Percentiles rank a stretch among this genome's conserved stretches.
Conservation (phyloP, 2,888 invertebrate species). For the Scrobipalpa costella region DNA sequence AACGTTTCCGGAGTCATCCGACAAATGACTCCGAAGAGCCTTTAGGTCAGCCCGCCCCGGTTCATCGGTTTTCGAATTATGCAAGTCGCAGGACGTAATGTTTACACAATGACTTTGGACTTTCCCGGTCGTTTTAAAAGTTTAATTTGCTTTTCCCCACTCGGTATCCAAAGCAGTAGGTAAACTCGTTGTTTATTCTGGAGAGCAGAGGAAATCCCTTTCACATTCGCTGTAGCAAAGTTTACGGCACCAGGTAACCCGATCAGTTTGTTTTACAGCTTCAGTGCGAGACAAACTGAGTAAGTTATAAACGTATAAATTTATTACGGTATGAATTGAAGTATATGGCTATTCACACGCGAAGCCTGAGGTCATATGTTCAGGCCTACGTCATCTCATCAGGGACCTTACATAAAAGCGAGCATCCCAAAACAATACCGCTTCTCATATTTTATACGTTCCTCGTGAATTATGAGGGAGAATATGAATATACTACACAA, state of each 20-base stretch:
- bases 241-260: neutral
- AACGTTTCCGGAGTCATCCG: slow-evolving; percentile 5
- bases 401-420: slow-evolving; percentile 33
- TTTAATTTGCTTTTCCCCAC: neutral
- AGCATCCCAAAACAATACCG: slow-evolving; percentile 33
- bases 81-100: slow-evolving; percentile 18
- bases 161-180: neutral
- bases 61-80: slow-evolving; percentile 4
- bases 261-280: neutral
- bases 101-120: slow-evolving; percentile 17
- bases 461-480: slow-evolving; percentile 29
- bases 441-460: slow-evolving; percentile 41
- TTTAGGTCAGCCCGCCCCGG: neutral
- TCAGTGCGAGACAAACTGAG: neutral
- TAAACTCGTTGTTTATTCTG: slow-evolving; percentile 25
- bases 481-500: slow-evolving; percentile 1
- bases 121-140: slow-evolving; percentile 5
- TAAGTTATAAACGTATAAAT: slow-evolving; percentile 11
- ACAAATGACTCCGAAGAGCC: neutral
- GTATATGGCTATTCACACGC: slow-evolving; percentile 39
- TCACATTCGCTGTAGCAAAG: slow-evolving; percentile 6
- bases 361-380: slow-evolving; percentile 35
- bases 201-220: slow-evolving; percentile 32
- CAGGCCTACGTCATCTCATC: slow-evolving; percentile 28
- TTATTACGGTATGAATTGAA: slow-evolving; percentile 33